Evolutionary conservation across 2,888 invertebrate genomes (phyloP), one percentile per base, ranked within the genome.

Genomic region (Clistopyga incitator): DNA sequence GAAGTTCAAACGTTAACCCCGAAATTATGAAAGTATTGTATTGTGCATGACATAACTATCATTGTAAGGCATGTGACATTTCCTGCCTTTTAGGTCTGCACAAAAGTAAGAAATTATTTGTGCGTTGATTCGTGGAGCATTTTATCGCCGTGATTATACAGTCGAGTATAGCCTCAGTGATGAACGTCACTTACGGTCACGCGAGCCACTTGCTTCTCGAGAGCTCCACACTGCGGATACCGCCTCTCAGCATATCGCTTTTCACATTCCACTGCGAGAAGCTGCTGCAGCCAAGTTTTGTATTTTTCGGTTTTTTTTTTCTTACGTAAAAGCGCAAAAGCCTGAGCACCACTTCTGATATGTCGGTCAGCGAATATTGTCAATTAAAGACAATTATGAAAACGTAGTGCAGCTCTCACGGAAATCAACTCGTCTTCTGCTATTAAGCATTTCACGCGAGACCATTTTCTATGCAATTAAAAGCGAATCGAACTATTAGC

Each of bases 381-480:
- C 82, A 82, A 82, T 78, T 78, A 61, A 50, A 70, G 82, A 70
- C 75, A 82, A 78, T 82, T 78, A 29, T 54, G 15, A 38, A 23
- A 6, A 34, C 8, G 23, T 61, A 34, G 20, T 20, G 25, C 3
- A 38, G 11, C 23, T 74, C 52, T 67, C 72, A 65, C 50, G 45
- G 47, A 20, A 54, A 61, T 61, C 61, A 45, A 61, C 61, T 59
- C 34, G 18, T 47, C 6, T 25, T 25, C 23, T 56, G 10, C 42
- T 59, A 20, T 10, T n/a, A 4, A 42, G 6, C 42, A 52, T 59
- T 59, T n/a, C 3, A 8, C 38, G 61, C 10, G 56, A 56, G 23
- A 23, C 13, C 8, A 10, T 38, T 6, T 38, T 34, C 6, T 34
- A 38, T 10, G 10, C 8, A 38, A 10, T 38, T 10, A 10, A 38